Conservation (phyloP, 2,113 vertebrate genomes). For the Antigone vipio region DNA sequence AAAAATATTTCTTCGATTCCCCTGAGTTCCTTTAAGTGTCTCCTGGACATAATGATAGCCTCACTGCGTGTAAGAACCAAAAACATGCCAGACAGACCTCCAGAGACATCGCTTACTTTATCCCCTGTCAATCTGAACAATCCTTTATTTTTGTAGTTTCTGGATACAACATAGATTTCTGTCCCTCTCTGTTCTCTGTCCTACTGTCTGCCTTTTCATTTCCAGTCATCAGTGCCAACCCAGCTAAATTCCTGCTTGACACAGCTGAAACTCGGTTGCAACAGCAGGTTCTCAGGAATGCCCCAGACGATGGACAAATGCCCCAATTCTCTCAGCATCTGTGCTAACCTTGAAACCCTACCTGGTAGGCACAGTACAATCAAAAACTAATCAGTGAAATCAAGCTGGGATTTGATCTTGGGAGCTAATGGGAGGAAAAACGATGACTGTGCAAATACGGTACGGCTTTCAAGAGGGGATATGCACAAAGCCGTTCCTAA, state of each 20-base stretch:
- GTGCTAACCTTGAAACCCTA: slow-evolving; percentile 21
- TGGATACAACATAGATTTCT: neutral
- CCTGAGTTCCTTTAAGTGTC: neutral
- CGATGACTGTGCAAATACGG: slow-evolving; percentile 20
- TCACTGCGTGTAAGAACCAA: neutral
- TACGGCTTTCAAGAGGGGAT: neutral
- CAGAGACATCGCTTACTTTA: neutral
- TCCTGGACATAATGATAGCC: neutral
- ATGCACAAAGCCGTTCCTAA: neutral
- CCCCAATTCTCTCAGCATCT: slow-evolving; percentile 7
- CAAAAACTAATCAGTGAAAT: slow-evolving; percentile 56
- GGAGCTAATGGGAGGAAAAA: neutral
- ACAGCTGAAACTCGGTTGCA: neutral
- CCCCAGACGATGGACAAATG: neutral
- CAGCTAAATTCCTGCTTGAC: neutral
- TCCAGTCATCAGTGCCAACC: neutral
- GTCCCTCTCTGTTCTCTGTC: neutral
- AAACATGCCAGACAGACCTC: neutral
- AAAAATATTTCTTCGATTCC: neutral
- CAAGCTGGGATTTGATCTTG: slow-evolving; percentile 38
- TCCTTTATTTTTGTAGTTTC: neutral
- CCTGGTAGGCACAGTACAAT: slow-evolving; percentile 25
- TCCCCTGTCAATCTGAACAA: neutral
- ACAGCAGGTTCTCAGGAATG: neutral
- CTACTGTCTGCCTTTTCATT: neutral